These are phyloP conservation scores for Cossypha caffra DNA, from an alignment of 2,797 vertebrate genomes.

Conservation along the genomic window DNA sequence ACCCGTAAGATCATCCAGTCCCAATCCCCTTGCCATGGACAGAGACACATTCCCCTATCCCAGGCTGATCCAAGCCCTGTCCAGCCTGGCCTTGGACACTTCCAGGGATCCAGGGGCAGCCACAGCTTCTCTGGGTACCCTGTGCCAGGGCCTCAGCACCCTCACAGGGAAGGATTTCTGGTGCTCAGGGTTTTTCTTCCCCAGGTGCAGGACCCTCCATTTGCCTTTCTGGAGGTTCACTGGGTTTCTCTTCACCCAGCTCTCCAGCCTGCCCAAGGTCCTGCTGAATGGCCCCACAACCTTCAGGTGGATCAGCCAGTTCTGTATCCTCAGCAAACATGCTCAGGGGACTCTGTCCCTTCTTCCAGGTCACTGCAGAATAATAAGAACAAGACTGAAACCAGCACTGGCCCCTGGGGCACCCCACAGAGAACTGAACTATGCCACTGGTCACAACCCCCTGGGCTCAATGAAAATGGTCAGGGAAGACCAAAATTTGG, in stretches of 20 bases:
- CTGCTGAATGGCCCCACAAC: neutral
- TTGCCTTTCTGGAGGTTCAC: neutral
- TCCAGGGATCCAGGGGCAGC: neutral
- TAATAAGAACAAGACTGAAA: neutral
- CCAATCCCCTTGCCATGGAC: neutral
- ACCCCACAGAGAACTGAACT: neutral
- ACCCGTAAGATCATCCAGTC: fast-evolving
- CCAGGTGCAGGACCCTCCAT: neutral
- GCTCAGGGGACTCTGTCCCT: neutral
- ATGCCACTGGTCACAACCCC: neutral
- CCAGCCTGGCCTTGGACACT: fast-evolving
- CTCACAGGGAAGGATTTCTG: neutral
- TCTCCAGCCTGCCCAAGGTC: neutral
- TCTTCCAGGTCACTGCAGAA: neutral
- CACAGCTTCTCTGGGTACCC: neutral
- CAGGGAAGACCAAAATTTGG: neutral
- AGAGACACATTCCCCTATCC: fast-evolving
- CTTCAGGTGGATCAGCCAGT: neutral
- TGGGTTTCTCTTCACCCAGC: neutral
- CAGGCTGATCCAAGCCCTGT: fast-evolving
- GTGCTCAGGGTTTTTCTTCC: neutral
- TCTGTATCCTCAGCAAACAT: fast-evolving
- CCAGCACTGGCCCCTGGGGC: neutral
- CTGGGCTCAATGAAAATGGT: fast-evolving
- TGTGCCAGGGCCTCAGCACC: too few relatives aligned